Conservation (phyloP, 2,797 vertebrate genomes). For the Enteromius treurensis region DNA sequence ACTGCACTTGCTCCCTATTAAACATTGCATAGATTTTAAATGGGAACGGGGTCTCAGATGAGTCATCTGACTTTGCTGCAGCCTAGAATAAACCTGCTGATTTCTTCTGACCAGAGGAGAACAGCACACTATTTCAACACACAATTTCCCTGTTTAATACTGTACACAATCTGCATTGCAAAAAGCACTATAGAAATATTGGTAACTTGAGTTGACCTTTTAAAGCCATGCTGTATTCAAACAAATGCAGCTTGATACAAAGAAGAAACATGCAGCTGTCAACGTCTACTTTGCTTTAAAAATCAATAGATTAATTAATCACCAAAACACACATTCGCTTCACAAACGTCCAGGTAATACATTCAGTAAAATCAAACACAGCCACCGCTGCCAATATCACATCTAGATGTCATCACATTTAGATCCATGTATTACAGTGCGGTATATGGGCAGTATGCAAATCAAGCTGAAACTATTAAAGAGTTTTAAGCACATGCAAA, state of each 20-base stretch:
- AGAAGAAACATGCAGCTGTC: not conserved
- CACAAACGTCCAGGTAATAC: constrained; percentile 14
- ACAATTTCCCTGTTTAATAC: no score
- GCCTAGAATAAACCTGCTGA: no score
- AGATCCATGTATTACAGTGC: not conserved
- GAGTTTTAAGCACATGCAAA: constrained; percentile 80
- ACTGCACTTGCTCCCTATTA: no score
- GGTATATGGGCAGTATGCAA: constrained; percentile 68
- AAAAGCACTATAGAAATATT: no score
- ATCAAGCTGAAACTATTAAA: constrained; percentile 79
- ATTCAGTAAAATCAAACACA: constrained; percentile 18
- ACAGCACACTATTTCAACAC: no score
- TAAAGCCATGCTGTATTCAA: constrained; percentile 35
- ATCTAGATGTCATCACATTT: not conserved
- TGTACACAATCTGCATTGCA: no score
- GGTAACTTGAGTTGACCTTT: not conserved
- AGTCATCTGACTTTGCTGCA: no score
- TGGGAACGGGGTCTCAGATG: no score
- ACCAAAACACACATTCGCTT: constrained; percentile 22
- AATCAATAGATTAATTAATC: constrained; percentile 52
- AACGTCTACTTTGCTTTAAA: constrained; percentile 31
- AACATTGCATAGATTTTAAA: no score
- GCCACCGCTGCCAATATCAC: not conserved
- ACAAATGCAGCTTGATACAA: constrained; percentile 52
- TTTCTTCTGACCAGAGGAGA: no score